Evolutionary conservation across 2,113 vertebrate genomes (phyloP).

Genomic region (Psammodynastes pulverulentus): DNA sequence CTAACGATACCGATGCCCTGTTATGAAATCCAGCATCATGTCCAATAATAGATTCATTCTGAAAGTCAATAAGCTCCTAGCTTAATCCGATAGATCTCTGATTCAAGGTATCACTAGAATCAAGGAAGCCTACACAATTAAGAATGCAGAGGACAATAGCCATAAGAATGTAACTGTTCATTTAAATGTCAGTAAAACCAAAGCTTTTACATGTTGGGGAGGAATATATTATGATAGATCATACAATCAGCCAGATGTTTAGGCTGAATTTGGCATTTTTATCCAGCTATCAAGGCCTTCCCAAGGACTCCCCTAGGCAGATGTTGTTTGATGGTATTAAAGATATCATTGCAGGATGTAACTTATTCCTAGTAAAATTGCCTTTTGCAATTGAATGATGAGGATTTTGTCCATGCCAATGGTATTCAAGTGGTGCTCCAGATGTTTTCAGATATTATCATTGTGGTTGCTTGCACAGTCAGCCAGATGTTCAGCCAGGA

Average conservation of each 20-base stretch:
- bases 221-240: neutral
- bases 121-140: neutral
- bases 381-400: neutral
- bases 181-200: neutral
- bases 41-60: neutral
- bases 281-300: no score
- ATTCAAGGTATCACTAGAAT: neutral
- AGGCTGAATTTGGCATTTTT: no score
- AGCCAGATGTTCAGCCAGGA: neutral
- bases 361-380: neutral
- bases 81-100: neutral
- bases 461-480: neutral
- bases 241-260: no score
- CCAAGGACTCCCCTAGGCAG: no score
- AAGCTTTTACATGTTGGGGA: neutral
- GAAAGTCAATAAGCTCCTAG: neutral
- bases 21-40: neutral
- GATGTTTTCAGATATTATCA: conserved; percentile 26
- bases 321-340: neutral
- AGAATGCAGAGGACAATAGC: neutral
- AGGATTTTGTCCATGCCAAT: neutral
- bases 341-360: neutral
- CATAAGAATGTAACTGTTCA: neutral
- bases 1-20: neutral
- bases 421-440: neutral